Conservation (phyloP, 2,888 invertebrate genomes). For the Cetonia aurata region DNA sequence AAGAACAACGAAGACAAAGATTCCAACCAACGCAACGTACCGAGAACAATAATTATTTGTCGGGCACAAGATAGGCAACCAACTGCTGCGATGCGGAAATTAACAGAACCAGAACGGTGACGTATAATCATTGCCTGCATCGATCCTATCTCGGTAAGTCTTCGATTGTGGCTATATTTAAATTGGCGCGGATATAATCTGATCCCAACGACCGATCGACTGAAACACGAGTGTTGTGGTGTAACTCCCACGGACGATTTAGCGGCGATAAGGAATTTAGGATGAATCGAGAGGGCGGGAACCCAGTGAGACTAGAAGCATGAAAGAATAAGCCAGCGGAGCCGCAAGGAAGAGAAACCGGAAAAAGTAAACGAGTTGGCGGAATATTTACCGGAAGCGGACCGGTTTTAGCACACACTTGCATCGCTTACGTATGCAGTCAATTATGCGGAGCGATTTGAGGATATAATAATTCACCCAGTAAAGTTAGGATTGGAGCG, state of each 20-base stretch:
- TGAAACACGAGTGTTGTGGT: conserved; percentile 26
- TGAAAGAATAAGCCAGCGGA: not conserved
- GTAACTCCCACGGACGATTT: not conserved
- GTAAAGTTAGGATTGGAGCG: too few relatives aligned
- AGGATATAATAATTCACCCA: not conserved
- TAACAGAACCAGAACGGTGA: conserved; percentile 13
- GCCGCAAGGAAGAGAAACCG: not conserved
- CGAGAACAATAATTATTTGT: conserved; percentile 9
- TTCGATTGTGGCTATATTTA: conserved; percentile 29
- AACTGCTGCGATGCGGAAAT: conserved; percentile 34
- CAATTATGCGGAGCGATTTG: conserved; percentile 7
- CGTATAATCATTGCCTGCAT: conserved; percentile 35
- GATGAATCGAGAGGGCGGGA: not conserved
- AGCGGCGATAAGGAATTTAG: not conserved
- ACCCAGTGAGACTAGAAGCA: not conserved
- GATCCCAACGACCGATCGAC: conserved; percentile 24
- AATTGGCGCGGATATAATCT: conserved; percentile 20
- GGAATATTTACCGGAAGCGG: conserved; percentile 12
- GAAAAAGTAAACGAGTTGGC: not conserved
- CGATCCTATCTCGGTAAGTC: conserved; percentile 30
- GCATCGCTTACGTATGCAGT: not conserved
- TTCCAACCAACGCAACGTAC: conserved; percentile 24
- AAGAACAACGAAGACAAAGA: conserved; percentile 26
- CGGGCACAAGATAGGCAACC: conserved; percentile 10
- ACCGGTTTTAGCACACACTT: conserved; percentile 5